Conservation (phyloP, 2,797 vertebrate genomes). For the Rhincodon typus region DNA sequence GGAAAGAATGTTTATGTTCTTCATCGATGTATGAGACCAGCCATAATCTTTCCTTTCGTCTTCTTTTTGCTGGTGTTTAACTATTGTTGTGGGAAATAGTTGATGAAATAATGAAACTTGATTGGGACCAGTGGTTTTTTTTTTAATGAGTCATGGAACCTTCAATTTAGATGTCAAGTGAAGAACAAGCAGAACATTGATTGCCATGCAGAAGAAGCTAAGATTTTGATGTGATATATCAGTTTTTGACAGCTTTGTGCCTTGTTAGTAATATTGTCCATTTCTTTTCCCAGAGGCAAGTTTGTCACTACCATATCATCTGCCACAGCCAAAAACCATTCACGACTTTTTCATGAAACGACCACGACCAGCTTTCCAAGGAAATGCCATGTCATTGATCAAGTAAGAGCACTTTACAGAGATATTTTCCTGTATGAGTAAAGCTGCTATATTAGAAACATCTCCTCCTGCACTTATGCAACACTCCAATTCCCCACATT, state of each 20-base stretch:
- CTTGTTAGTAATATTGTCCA: conserved; percentile 8
- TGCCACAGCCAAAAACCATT: conserved; percentile 84
- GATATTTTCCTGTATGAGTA: neutral
- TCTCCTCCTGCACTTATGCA: neutral
- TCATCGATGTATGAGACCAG: conserved; percentile 28
- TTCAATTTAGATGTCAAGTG: no score
- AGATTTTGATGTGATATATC: neutral
- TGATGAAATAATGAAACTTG: no score
- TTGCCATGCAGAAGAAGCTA: no score
- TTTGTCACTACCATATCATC: conserved; percentile 81
- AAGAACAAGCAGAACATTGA: neutral
- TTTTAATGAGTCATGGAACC: no score
- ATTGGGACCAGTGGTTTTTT: no score
- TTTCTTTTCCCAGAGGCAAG: conserved; percentile 64
- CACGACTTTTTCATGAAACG: conserved; percentile 80
- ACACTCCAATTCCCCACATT: neutral
- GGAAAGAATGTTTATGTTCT: neutral
- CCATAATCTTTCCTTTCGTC: conserved; percentile 39
- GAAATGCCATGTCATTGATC: conserved; percentile 75
- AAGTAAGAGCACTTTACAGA: conserved; percentile 67
- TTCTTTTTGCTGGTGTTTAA: neutral
- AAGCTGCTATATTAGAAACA: neutral
- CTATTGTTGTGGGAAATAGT: no score
- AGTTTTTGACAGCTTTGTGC: neutral
- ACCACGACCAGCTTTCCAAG: conserved; percentile 65